Evolutionary conservation across 2,888 invertebrate genomes (phyloP).

Genomic region (Stenchaetothrips biformis): DNA sequence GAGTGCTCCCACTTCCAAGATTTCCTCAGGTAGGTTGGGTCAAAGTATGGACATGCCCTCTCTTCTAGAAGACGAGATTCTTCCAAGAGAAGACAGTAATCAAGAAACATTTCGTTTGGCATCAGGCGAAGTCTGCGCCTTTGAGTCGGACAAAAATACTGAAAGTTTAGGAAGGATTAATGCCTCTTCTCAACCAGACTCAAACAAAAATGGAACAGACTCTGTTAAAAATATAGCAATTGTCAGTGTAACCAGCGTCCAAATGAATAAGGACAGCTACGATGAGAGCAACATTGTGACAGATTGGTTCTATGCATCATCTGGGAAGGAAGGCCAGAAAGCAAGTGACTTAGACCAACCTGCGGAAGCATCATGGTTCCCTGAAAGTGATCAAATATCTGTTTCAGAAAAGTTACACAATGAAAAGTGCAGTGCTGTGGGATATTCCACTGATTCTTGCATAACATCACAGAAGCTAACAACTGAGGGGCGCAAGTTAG

Average conservation of each 20-base stretch:
- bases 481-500: not conserved
- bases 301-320: not conserved
- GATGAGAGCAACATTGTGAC: not conserved
- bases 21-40: not conserved
- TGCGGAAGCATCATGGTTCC: not conserved
- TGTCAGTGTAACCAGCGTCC: not conserved
- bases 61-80: not conserved
- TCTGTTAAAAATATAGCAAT: slow-evolving; percentile 18
- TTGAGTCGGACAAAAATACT: not conserved
- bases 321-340: not conserved
- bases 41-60: slow-evolving; percentile 6
- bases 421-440: not conserved
- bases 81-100: not conserved
- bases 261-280: not conserved
- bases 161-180: not conserved
- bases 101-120: not conserved
- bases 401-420: not conserved
- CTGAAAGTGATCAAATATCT: not conserved
- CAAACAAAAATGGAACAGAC: not conserved
- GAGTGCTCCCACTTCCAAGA: not conserved
- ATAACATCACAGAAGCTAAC: not conserved
- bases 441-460: not conserved
- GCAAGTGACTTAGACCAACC: not conserved
- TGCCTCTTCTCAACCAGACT: not conserved
- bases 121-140: not conserved